These are phyloP conservation scores for Drosophila mimica DNA, from an alignment of 2,888 invertebrate species.

Conservation along the genomic window DNA sequence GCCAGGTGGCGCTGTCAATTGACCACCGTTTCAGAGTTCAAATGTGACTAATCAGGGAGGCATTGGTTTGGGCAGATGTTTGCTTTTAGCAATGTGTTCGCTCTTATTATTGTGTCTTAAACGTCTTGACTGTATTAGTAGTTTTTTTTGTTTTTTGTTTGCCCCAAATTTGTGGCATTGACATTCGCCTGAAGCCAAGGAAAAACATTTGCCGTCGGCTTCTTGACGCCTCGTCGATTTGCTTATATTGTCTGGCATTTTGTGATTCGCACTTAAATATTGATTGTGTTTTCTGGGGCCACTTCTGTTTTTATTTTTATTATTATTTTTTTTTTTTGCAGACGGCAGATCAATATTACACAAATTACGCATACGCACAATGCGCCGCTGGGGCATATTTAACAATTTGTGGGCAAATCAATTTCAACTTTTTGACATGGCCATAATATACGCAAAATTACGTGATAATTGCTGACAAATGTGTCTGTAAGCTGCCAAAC, in stretches of 20 bases:
- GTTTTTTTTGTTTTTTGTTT: slow-evolving; percentile 23
- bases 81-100: slow-evolving; percentile 23
- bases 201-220: slow-evolving; percentile 76
- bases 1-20: slow-evolving; percentile 59
- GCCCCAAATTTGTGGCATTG: slow-evolving; percentile 77
- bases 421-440: slow-evolving; percentile 39
- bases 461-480: slow-evolving; percentile 4
- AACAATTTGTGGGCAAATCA: slow-evolving; percentile 15
- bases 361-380: slow-evolving; percentile 37
- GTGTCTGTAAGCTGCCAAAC: background rate
- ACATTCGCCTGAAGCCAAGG: slow-evolving; percentile 79
- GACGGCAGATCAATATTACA: slow-evolving; percentile 55
- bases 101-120: slow-evolving; percentile 49
- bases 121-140: slow-evolving; percentile 5
- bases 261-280: slow-evolving; percentile 54
- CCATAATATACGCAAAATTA: background rate
- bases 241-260: slow-evolving; percentile 54
- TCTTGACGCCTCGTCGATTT: slow-evolving; percentile 50
- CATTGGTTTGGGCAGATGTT: background rate
- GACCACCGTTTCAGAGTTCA: slow-evolving; percentile 39
- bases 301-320: slow-evolving; percentile 30
- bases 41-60: slow-evolving; percentile 14
- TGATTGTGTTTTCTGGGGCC: slow-evolving; percentile 36
- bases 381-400: slow-evolving; percentile 6
- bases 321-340: background rate